A percentile compares a stretch with the other conserved stretches of the same genome.
Conservation (phyloP, 2,797 vertebrate species). For the Melanotaenia parkinsoni region DNA sequence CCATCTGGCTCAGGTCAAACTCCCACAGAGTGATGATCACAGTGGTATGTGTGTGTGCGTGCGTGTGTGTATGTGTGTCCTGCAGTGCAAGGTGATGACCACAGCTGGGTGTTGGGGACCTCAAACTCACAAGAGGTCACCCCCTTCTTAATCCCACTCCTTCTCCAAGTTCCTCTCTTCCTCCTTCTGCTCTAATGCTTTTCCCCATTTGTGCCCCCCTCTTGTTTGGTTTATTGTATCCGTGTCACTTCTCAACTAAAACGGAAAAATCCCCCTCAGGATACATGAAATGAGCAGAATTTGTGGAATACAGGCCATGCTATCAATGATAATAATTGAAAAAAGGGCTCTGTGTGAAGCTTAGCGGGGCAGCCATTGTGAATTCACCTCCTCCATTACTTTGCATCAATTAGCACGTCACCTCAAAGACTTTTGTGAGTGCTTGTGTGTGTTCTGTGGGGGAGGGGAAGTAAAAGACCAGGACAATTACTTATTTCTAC, state of each 20-base stretch:
- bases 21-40: constrained; percentile 71
- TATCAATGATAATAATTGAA: not conserved
- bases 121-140: constrained; percentile 62
- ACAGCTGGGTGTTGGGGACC: constrained; percentile 78
- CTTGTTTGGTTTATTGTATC: constrained; percentile 13
- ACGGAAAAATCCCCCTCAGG: not conserved
- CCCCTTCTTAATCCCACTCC: constrained; percentile 58
- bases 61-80: constrained; percentile 45
- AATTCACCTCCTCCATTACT: constrained; percentile 73
- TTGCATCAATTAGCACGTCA: constrained; percentile 84
- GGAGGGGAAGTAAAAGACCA: constrained; percentile 40
- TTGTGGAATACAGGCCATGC: constrained; percentile 5
- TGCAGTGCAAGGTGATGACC: constrained; percentile 74
- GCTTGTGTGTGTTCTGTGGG: constrained; percentile 52
- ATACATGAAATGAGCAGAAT: not conserved
- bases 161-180: constrained; percentile 35
- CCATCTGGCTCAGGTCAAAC: constrained; percentile 79
- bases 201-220: constrained; percentile 1
- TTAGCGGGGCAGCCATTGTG: constrained; percentile 60
- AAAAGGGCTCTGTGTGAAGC: constrained; percentile 36
- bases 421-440: constrained; percentile 66
- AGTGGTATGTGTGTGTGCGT: constrained; percentile 44
- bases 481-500: constrained; percentile 50
- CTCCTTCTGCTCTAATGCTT: constrained; percentile 26
- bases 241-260: constrained; percentile 10